A percentile compares a stretch with the other conserved stretches of the same genome.
Evolutionary conservation across 2,797 vertebrate genomes (phyloP).

Genomic region (Mionectes olivaceus): DNA sequence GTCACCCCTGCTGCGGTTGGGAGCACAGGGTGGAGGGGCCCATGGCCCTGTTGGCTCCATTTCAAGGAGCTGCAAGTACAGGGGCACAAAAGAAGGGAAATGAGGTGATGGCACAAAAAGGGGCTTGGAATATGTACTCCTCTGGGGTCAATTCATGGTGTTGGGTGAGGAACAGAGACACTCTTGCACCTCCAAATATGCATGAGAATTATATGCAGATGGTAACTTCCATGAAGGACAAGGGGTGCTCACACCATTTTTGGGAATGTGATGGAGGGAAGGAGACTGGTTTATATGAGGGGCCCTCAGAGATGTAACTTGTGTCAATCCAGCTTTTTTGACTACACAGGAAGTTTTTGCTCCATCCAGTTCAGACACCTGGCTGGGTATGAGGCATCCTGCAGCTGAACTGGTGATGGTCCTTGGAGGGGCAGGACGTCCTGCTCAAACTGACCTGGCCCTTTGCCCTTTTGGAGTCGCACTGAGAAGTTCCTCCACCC

Average conservation of each 20-base stretch:
- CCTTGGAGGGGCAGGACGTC: accelerated
- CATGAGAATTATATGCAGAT: not conserved
- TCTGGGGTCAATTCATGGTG: not conserved
- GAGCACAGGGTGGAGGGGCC: not conserved
- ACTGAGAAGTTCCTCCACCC: not conserved
- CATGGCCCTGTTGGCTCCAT: not conserved
- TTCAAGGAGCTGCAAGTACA: not conserved
- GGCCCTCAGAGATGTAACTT: not conserved
- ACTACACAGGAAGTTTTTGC: accelerated
- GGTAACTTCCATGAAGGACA: not conserved
- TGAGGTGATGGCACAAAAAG: not conserved
- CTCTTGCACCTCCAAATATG: not conserved
- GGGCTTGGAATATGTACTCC: not conserved
- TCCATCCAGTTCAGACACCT: not conserved
- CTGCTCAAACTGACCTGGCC: not conserved
- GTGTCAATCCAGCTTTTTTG: not conserved
- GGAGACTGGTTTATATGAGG: not conserved
- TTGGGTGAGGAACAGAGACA: not conserved
- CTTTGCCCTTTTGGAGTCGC: not conserved
- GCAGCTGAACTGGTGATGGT: not conserved
- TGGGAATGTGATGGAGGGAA: not conserved
- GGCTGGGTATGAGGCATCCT: not conserved
- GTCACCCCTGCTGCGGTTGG: not conserved
- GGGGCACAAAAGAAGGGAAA: not conserved
- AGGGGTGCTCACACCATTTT: not conserved